Evolutionary conservation across 1,140 invertebrate genomes (phyloP).

Genomic region (Medauroidea extradentata): DNA sequence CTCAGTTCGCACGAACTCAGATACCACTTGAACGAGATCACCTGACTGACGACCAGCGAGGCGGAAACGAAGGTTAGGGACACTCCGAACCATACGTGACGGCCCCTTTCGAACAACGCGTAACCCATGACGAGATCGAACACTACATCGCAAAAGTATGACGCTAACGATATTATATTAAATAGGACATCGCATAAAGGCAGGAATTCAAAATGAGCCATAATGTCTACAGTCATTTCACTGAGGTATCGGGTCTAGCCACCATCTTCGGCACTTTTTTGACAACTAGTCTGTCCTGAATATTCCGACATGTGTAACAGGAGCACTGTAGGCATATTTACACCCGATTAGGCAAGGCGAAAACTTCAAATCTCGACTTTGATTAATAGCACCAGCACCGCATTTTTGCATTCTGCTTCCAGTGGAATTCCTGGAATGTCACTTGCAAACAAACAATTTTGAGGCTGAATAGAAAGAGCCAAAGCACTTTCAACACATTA

Average conservation of each 20-base stretch:
- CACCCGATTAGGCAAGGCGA: too few species aligned
- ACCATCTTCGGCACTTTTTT: too few species aligned
- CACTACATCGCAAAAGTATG: constrained; percentile 87
- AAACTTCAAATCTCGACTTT: too few species aligned
- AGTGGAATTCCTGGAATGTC: too few species aligned
- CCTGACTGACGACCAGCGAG: constrained; percentile 70
- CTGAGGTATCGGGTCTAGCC: neutral
- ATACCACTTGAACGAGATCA: constrained; percentile 49
- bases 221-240: constrained; percentile 4
- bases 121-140: constrained; percentile 83
- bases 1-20: constrained; percentile 23
- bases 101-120: constrained; percentile 63
- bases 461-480: too few species aligned
- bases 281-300: too few species aligned
- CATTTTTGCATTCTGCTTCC: too few species aligned
- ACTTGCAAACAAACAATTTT: too few species aligned
- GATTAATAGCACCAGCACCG: too few species aligned
- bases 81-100: constrained; percentile 55
- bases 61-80: constrained; percentile 61
- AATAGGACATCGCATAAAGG: constrained; percentile 85
- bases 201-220: constrained; percentile 59
- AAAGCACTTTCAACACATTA: too few species aligned
- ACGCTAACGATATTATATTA: constrained; percentile 86
- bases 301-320: too few species aligned
- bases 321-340: too few species aligned